Conservation (phyloP, 2,888 invertebrate genomes). For the Nomada flava region DNA sequence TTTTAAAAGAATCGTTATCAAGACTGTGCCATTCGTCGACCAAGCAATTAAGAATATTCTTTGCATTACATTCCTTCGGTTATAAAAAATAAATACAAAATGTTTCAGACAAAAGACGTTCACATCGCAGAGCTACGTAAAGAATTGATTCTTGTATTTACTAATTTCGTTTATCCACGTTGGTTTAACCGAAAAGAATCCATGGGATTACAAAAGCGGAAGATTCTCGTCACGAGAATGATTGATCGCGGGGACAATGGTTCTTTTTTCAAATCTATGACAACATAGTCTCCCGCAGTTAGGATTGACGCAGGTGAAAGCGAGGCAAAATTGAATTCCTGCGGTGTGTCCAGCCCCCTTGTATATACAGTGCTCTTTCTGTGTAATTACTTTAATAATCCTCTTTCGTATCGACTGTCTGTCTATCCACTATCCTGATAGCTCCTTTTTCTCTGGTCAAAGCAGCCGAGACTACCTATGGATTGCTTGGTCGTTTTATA, state of each 20-base stretch:
- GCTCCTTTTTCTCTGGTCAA: constrained; percentile 39
- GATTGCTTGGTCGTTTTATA: too few relatives aligned
- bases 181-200: not conserved
- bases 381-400: constrained; percentile 73
- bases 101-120: too few relatives aligned
- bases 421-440: constrained; percentile 26
- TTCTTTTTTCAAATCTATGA: constrained; percentile 24
- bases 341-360: constrained; percentile 37
- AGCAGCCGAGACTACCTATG: not conserved
- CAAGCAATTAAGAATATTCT: too few relatives aligned
- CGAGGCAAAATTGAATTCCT: constrained; percentile 75
- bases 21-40: too few relatives aligned
- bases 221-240: constrained; percentile 46
- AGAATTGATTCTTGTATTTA: too few relatives aligned
- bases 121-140: too few relatives aligned
- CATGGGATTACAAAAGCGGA: constrained; percentile 28
- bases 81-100: too few relatives aligned
- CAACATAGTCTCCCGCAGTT: constrained; percentile 12
- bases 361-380: constrained; percentile 38
- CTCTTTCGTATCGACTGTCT: constrained; percentile 46
- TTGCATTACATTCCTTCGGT: too few relatives aligned
- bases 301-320: constrained; percentile 71
- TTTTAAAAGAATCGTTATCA: too few relatives aligned
- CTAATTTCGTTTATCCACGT: not conserved
- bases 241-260: constrained; percentile 62